Conservation (phyloP, 2,888 invertebrate genomes). For the Tenthredo livida region DNA sequence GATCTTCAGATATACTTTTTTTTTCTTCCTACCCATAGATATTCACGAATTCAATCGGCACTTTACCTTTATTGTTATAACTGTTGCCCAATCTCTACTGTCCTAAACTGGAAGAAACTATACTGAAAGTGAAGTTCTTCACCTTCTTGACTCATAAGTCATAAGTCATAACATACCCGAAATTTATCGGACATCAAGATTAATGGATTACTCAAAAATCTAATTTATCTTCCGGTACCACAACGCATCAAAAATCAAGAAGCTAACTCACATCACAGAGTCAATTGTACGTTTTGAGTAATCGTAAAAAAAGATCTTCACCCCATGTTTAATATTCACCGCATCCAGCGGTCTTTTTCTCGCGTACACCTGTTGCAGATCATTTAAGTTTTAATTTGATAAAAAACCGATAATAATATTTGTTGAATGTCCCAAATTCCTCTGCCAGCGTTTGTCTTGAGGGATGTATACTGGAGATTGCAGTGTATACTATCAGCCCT, state of each 20-base stretch:
- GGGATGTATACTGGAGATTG: background rate
- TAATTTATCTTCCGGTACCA: too few species aligned
- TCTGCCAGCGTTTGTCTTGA: background rate
- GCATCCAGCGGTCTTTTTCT: too few species aligned
- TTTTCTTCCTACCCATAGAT: background rate
- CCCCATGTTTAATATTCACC: too few species aligned
- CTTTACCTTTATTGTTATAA: conserved; percentile 23
- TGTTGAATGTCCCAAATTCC: conserved; percentile 2
- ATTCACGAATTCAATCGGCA: conserved; percentile 32
- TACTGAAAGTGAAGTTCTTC: background rate
- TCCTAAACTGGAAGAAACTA: background rate
- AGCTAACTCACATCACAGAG: background rate
- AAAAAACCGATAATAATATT: background rate
- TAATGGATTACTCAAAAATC: background rate
- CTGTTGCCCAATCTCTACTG: background rate
- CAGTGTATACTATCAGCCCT: background rate
- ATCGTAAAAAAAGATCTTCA: too few species aligned
- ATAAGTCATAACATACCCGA: background rate
- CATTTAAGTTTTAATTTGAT: background rate
- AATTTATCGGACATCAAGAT: background rate
- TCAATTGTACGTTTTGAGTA: background rate
- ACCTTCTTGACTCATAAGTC: background rate
- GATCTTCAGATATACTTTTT: conserved; percentile 1
- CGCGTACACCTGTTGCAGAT: background rate
- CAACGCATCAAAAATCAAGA: background rate